A percentile compares a stretch with the other conserved stretches of the same genome.
These are phyloP conservation scores for Setophaga kirtlandii DNA, from an alignment of 2,113 vertebrate species.

Conservation along the genomic window DNA sequence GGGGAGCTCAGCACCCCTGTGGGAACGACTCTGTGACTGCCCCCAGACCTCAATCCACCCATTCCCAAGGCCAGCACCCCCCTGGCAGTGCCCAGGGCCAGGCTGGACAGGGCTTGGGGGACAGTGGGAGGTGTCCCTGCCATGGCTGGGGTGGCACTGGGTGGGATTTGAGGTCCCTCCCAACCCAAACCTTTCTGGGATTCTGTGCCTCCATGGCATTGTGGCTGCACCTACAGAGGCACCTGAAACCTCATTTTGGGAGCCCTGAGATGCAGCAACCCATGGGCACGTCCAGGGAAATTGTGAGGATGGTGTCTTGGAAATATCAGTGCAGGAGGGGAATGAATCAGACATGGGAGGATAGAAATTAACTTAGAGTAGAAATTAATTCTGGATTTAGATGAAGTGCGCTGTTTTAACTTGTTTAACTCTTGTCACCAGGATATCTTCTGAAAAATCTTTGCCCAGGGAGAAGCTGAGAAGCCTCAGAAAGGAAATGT, in stretches of 20 bases:
- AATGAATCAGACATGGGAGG: background rate
- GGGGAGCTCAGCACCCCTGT: background rate
- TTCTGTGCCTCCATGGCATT: background rate
- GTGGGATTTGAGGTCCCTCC: accelerated
- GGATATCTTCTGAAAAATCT: too few species aligned
- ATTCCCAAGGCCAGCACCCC: background rate
- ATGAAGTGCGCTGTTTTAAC: background rate
- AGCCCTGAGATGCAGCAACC: background rate
- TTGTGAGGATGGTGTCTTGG: accelerated
- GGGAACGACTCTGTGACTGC: background rate
- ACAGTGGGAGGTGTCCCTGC: background rate
- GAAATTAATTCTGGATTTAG: background rate
- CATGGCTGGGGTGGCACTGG: background rate
- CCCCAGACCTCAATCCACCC: accelerated
- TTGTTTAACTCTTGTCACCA: background rate
- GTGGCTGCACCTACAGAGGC: background rate
- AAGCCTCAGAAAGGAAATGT: too few species aligned
- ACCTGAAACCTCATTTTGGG: background rate
- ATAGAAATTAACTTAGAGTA: background rate
- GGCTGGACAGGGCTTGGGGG: background rate
- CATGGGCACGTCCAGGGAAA: too few species aligned
- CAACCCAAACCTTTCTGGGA: too few species aligned
- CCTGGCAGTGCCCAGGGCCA: background rate
- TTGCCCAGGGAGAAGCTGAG: too few species aligned
- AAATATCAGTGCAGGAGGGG: background rate